Evolutionary conservation across 1,140 invertebrate species (phyloP).

Genomic region (Drosophila yakuba): DNA sequence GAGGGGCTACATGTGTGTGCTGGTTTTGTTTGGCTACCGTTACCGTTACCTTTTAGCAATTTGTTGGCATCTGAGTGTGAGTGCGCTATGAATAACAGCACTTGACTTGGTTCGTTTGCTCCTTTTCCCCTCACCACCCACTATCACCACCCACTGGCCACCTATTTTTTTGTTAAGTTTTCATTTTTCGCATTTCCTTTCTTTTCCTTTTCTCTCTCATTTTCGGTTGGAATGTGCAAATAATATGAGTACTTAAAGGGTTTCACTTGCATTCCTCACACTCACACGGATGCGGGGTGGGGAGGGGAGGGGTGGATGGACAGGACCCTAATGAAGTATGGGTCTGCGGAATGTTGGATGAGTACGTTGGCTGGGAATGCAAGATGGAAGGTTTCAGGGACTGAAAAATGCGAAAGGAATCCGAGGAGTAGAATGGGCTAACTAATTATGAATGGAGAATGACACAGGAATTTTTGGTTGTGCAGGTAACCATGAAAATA

Average conservation of each 20-base stretch:
- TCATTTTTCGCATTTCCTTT: conserved; percentile 24
- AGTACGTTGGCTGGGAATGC: conserved; percentile 7
- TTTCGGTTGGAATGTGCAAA: conserved; percentile 59
- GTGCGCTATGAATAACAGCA: conserved; percentile 76
- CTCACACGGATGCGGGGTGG: neutral
- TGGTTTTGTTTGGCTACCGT: conserved; percentile 61
- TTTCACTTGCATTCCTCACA: conserved; percentile 43
- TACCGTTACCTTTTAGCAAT: conserved; percentile 78
- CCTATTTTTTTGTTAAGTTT: conserved; percentile 40
- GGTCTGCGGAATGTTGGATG: conserved; percentile 40
- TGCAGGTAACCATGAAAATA: too few species aligned
- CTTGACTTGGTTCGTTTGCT: conserved; percentile 71
- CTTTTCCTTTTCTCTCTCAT: conserved; percentile 22
- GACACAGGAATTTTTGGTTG: neutral
- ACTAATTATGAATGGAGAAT: conserved; percentile 29
- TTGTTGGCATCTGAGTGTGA: conserved; percentile 44
- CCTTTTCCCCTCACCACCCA: conserved; percentile 5
- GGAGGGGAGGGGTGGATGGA: neutral
- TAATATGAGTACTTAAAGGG: conserved; percentile 73
- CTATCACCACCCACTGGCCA: neutral
- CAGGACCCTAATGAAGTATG: conserved; percentile 42
- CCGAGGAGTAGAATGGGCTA: conserved; percentile 12
- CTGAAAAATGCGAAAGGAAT: conserved; percentile 30
- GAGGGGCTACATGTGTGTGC: conserved; percentile 43
- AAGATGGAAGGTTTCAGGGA: conserved; percentile 19